Percentiles rank a stretch among this genome's conserved stretches.
Evolutionary conservation across 92 coral and sea anemone species (phyloP).

Genomic region (Siderastrea radians): DNA sequence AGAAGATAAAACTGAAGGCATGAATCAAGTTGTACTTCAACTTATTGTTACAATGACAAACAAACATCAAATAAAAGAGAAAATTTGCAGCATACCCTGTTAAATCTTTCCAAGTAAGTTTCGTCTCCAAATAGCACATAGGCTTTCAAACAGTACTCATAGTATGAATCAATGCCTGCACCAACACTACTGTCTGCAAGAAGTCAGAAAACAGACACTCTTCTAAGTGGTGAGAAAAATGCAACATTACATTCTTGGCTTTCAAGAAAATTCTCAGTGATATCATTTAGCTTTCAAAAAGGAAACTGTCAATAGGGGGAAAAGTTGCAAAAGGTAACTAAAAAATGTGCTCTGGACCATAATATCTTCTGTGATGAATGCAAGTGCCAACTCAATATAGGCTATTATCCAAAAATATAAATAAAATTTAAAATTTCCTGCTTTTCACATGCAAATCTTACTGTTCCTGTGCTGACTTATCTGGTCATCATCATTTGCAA

Average conservation of each 20-base stretch:
- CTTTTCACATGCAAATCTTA: no score
- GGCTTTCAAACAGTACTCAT: conserved; percentile 98
- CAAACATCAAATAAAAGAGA: neutral
- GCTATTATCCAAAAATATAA: no score
- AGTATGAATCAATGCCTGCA: conserved; percentile 99
- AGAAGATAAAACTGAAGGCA: neutral
- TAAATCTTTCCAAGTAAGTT: conserved; percentile 89
- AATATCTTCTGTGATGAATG: no score
- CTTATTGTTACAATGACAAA: neutral
- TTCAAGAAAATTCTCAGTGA: no score
- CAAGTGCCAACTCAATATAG: no score
- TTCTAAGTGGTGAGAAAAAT: neutral
- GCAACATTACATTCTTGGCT: no score
- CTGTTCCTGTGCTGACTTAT: no score
- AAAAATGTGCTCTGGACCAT: neutral
- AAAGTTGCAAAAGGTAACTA: neutral
- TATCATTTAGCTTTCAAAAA: neutral
- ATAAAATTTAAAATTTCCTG: no score
- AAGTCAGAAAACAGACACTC: neutral
- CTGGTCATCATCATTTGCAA: no score
- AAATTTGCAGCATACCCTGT: conserved; percentile 69
- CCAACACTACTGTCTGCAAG: conserved; percentile 98
- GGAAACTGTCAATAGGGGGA: neutral
- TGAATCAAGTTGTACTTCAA: neutral
- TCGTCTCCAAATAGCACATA: conserved; percentile 95